Percentiles rank a stretch among this genome's conserved stretches.
Conservation (phyloP, 2,797 vertebrate species). For the Neomorphus geoffroyi region DNA sequence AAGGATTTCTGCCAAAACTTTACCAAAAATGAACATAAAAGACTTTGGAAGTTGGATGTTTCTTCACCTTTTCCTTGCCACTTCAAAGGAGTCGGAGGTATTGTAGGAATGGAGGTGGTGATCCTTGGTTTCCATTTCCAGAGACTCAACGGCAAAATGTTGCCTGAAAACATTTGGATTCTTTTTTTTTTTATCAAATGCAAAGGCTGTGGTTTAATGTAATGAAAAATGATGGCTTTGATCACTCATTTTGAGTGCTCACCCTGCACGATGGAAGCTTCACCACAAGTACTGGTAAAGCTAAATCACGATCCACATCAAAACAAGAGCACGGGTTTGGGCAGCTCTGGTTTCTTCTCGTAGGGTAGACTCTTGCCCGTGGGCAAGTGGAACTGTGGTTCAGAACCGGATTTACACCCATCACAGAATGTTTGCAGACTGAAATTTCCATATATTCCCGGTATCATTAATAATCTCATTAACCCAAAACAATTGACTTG, state of each 20-base stretch:
- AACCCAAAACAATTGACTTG: not conserved
- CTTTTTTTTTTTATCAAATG: not conserved
- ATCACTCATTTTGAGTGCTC: not conserved
- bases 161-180: not conserved
- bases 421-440: not conserved
- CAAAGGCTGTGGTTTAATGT: not conserved
- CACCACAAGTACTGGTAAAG: not conserved
- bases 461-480: not conserved
- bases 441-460: not conserved
- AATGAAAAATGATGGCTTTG: not conserved
- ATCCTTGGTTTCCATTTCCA: not conserved
- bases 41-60: not conserved
- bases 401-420: not conserved
- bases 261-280: not conserved
- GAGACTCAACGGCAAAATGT: not conserved
- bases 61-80: not conserved
- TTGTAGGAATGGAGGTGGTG: not conserved
- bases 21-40: constrained; percentile 21
- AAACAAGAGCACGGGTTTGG: not conserved
- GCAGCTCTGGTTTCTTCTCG: not conserved
- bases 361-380: not conserved
- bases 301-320: not conserved
- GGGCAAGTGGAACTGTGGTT: not conserved
- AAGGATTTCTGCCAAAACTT: constrained; percentile 28
- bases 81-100: not conserved